These are phyloP conservation scores for Fulica atra DNA, from an alignment of 2,113 vertebrate genomes.

Conservation along the genomic window DNA sequence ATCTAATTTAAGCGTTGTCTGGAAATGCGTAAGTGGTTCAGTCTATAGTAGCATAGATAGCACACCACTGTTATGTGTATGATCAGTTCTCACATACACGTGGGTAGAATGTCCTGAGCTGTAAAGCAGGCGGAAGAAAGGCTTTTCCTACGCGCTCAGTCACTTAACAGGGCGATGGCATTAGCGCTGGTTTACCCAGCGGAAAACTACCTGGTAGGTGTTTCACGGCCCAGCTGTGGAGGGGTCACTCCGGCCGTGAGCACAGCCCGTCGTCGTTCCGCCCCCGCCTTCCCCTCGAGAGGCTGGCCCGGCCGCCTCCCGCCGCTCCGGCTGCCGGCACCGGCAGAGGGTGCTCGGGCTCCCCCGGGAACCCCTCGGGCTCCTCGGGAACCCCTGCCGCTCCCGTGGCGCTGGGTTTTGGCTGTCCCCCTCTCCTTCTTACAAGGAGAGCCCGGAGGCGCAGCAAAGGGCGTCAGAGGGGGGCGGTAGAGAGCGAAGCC, in stretches of 20 bases:
- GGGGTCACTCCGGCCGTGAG: fast-evolving
- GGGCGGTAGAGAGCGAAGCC: background rate
- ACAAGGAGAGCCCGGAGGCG: background rate
- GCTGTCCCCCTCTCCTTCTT: fast-evolving
- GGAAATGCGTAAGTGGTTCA: background rate
- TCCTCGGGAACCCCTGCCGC: background rate
- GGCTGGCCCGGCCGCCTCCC: background rate
- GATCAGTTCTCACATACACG: background rate
- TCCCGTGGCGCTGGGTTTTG: background rate
- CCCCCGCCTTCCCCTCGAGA: no score
- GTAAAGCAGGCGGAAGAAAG: background rate
- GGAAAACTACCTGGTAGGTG: fast-evolving
- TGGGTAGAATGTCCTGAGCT: background rate
- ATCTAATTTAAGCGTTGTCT: background rate
- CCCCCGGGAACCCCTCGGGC: background rate
- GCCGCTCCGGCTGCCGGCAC: fast-evolving
- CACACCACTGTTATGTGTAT: background rate
- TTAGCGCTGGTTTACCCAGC: background rate
- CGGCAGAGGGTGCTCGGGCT: background rate
- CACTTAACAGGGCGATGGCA: background rate
- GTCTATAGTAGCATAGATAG: background rate
- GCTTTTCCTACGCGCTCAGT: background rate
- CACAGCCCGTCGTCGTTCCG: background rate
- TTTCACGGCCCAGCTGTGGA: background rate
- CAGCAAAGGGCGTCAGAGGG: background rate